Evolutionary conservation across 2,113 vertebrate species (phyloP), one percentile per base, ranked within the genome.

Genomic region (Actenoides hombroni): DNA sequence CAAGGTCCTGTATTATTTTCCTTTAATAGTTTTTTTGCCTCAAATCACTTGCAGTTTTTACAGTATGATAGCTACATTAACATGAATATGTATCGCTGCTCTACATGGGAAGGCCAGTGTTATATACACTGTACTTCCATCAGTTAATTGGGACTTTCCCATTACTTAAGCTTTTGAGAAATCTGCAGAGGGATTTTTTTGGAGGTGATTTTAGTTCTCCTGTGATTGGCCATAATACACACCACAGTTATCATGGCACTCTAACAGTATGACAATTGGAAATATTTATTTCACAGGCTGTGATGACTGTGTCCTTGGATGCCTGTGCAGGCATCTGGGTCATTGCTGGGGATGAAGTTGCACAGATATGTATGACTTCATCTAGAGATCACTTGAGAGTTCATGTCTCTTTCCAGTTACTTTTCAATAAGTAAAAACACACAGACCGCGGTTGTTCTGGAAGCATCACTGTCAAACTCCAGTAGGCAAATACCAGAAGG

Each of bases 1-100:
- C 67, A 90, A 73, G 54, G 23, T 81, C 67, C 40, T 63, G 25
- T 77, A 33, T 74, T 90, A 51, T 94, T 94, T 95, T 95, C 82
- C 86, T 95, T 39, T 65, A 70, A 49, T 46, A 42, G 29, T 9
- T 77, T 93, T 91, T 46, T 54, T 83, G 64, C 49, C 63, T 91
- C 56, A 74, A 63, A 85, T 91, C 40, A n/a, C 7, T 88, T 53
- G n/a, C 61, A 90, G 79, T 96, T 93, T 93, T 90, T 74, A 77
- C 68, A 49, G 42, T 49, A 21, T 18, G 44, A 46, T 26, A 82
- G 54, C 54, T 82, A 49, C 24, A 26, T 40, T 71, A 83, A 69
- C 83, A 78, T 42, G 35, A 35, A 6, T 67, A 51, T 9, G 8
- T 73, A 24, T 51, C 40, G 13, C 42, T 90, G 44, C n/a, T 1